Evolutionary conservation across 2,888 invertebrate genomes (phyloP), one percentile per base, ranked within the genome.

Genomic region (Pocota personata): DNA sequence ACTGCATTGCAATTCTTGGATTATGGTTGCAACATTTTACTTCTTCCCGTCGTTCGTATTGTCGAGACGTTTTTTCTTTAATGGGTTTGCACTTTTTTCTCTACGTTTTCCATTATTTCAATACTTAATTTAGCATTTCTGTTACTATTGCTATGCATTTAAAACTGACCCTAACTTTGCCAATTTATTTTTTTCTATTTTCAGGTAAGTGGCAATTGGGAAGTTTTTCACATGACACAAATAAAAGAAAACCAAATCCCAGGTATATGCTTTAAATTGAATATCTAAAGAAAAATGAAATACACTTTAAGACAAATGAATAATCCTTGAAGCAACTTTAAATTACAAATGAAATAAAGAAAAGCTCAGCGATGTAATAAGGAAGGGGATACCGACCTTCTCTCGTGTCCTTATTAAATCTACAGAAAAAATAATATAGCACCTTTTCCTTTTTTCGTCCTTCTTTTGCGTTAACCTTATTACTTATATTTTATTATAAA

Each of bases 141-240:
- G n/a, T 58, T 79, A 21, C 57, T 46, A 46, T 55, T 60, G 30
- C 43, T 35, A 24, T 46, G 21, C 21, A 48, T 37, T 60, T 24
- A 32, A 60, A 73, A 67, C 55, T 83, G 73, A 83, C 73, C 80
- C 48, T 58, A 58, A 64, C 30, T 46, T 43, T 27, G 10, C 5
- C 24, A 50, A 50, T 80, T 57, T 64, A 10, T 58, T 58, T 75
- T 48, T n/a, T 60, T 64, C 30, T 19, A 64, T 64, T 21, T 76
- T 76, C 66, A 82, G 76, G 82, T 82, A 82, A 86, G 86, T 82
- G 86, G 40, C 82, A 76, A 80, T 66, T 76, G 71, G 40, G 67
- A 86, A 67, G 60, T 72, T 77, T 46, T 40, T 35, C 43, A 40
- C 24, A 0, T 32, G 19, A 76, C 37, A 57, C 14, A 64, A 71